These are phyloP conservation scores for Microtus pennsylvanicus DNA, from an alignment of 2,113 vertebrate genomes.

Conservation along the genomic window DNA sequence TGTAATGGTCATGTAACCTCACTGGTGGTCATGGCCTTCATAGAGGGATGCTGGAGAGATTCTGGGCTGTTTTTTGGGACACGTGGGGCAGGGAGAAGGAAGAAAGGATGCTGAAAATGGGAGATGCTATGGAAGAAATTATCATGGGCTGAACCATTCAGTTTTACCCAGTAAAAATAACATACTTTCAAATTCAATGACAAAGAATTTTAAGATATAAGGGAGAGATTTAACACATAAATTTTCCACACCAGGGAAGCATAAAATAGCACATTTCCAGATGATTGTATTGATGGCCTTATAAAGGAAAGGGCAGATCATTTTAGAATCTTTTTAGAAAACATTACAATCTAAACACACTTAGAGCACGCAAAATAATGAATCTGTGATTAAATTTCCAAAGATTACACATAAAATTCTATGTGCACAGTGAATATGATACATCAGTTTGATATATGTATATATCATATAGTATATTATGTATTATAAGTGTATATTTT, in stretches of 20 bases:
- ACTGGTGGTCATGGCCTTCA: background rate
- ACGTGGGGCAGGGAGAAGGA: fast-evolving
- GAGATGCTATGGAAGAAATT: background rate
- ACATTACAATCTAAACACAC: background rate
- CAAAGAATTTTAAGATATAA: background rate
- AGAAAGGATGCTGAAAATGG: fast-evolving
- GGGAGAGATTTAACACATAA: background rate
- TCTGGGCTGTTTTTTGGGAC: fast-evolving
- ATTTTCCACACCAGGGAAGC: background rate
- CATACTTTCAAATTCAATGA: background rate
- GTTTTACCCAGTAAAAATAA: background rate
- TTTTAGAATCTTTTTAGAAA: background rate
- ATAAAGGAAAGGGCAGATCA: background rate
- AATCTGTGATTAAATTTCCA: background rate
- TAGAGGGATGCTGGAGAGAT: background rate
- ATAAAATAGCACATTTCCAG: background rate
- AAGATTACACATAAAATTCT: background rate
- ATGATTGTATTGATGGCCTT: background rate
- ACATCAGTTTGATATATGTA: background rate
- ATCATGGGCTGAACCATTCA: background rate
- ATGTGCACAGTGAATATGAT: background rate
- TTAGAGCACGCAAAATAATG: background rate
- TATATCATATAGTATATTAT: background rate
- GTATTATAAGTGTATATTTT: background rate
- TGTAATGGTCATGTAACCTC: no score